Base-by-base conservation (phyloP, 2,888 invertebrate species). In the Keiferia lycopersicella region DNA sequence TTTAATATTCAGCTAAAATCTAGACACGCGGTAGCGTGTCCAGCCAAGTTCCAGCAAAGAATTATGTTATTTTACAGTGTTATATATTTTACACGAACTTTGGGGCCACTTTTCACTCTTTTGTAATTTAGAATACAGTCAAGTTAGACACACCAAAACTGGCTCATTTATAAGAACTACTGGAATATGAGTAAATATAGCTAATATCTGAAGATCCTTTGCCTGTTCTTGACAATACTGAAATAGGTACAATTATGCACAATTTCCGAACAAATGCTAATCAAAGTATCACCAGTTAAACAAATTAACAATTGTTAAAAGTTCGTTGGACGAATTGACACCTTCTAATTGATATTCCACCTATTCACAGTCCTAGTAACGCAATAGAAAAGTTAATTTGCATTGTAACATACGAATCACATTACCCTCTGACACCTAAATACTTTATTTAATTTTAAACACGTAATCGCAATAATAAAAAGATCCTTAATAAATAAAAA, bases 341-440 rank as follows among this genome's bases (percentile, higher is more conserved):
- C 39, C 10, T 39, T 34, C 7, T 50, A 10, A 56, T 56, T 56
- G 30, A 4, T 56, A 56, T n/a, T n/a, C n/a, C n/a, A n/a, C n/a
- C n/a, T n/a, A n/a, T 56, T 56, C 30, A 56, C 16, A 34, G n/a
- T 22, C 16, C 26, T 56, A 26, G 26, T 53, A 56, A 56, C 56
- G 56, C 56, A 56, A 56, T 30, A 45, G 14, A 48, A 50, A 58
- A 58, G 38, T 12, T 60, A 34, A 64, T 64, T 65, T 58, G 58
- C 62, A 48, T 56, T 58, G 34, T 12, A 53, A 7, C 39, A 51
- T 30, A 53, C 51, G 65, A 41, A 65, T 65, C 7, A 22, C 30
- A 62, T 65, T 62, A 62, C 51, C 65, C 59, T 62, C 14, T 57
- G 64, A 56, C 48, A 60, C 61, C 30, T 56, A 34, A 56, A 12